Base-by-base conservation (phyloP, 2,888 invertebrate genomes). In the Aplocera efformata region DNA sequence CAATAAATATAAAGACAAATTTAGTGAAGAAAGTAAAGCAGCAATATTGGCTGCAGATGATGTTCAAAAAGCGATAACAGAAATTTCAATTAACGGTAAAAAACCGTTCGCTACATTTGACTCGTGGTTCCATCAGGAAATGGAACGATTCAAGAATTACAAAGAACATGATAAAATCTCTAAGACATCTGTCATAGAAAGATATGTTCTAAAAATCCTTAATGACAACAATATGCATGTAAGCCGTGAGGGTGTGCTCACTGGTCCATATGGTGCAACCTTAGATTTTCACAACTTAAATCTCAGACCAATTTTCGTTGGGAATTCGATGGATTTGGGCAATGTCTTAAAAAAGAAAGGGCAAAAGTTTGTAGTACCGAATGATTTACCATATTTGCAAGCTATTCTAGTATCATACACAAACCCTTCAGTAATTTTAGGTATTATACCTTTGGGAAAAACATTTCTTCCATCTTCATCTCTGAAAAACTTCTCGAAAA, bases 221-320 rank as follows among this genome's bases (percentile, higher is more conserved):
- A 9, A 42, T 3, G 46, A 72, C 11, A 72, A 72, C 17, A 57
- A 61, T 7, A 65, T 79, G 36, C 47, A 38, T 7, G 32, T 78
- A 1, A 55, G 57, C 3, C 8, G 37, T 3, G 42, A 61, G 20
- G 79, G 72, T 10, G 32, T 55, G 0, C 42, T 74, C 8, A 50
- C 46, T 7, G 67, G 75, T 50, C 45, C 55, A 1, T 40, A 60
- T 1, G 78, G 78, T 5, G 46, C 53, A 10, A 29, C 47, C 4
- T 48, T 72, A 6, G 56, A 68, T 27, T 45, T 64, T 0, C 31
- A 51, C 0, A 67, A 77, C 39, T 43, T 84, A 7, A 58, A 61
- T 36, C 40, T 84, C 1, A 61, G 67, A 6, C 75, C 76, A 1
- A 58, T 80, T 25, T 43, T 79, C 0, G 61, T 83, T 10, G 77